Evolutionary conservation across 2,888 invertebrate species (phyloP).

Genomic region (Latrodectus hesperus): DNA sequence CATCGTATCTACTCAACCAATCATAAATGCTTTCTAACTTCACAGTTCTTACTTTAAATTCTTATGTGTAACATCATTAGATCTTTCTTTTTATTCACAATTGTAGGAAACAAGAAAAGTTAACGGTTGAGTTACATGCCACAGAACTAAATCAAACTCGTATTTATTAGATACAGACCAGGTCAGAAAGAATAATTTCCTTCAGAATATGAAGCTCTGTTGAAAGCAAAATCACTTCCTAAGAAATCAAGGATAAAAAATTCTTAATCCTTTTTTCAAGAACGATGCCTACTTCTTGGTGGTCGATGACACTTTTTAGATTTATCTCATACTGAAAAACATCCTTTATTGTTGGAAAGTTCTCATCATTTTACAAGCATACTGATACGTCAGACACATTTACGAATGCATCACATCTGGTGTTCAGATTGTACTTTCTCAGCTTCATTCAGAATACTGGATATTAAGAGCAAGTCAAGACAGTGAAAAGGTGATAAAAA

Average conservation of each 20-base stretch:
- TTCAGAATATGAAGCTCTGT: background rate
- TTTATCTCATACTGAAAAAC: slow-evolving; percentile 2
- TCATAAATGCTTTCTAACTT: background rate
- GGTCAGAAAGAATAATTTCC: background rate
- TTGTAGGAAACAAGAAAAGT: too few relatives aligned
- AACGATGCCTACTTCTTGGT: background rate
- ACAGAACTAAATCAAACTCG: too few relatives aligned
- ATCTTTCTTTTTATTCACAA: too few relatives aligned
- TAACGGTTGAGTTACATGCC: too few relatives aligned
- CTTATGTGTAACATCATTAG: background rate
- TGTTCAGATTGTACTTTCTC: slow-evolving; percentile 14
- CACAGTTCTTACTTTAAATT: slow-evolving; percentile 7
- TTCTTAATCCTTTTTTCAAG: background rate
- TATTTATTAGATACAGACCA: too few relatives aligned
- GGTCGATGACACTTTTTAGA: background rate
- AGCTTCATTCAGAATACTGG: background rate
- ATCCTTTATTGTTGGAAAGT: slow-evolving; percentile 6
- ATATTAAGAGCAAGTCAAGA: background rate
- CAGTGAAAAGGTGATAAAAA: background rate
- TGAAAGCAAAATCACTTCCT: background rate
- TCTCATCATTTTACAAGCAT: slow-evolving; percentile 16
- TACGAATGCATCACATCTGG: slow-evolving; percentile 8
- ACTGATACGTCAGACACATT: slow-evolving; percentile 2
- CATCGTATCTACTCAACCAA: too few relatives aligned
- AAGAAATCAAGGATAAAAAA: slow-evolving; percentile 1